Base-by-base conservation (phyloP, 1,140 invertebrate species). In the Aricia agestis region DNA sequence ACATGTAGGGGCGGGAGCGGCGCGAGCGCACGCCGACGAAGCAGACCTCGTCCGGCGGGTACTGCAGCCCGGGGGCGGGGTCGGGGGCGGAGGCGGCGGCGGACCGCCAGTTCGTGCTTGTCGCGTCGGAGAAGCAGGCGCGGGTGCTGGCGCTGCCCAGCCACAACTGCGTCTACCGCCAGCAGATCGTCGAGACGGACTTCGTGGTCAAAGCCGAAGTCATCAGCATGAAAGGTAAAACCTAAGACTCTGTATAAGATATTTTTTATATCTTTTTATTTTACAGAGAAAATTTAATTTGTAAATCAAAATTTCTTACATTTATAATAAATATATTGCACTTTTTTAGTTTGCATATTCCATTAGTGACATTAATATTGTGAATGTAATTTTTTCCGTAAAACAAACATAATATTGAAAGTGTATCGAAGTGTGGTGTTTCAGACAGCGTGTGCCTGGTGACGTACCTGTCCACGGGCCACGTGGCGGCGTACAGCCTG, bases 161-260 rank as follows among this genome's bases (percentile, higher is more conserved):
- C 71, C 98, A 99, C 90, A 98, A 96, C 92, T 98, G 95, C 90
- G 94, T 96, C 75, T 97, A 97, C 90, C 94, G 96, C 76, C 95
- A 97, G 89, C 96, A 97, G 87, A 93, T 97, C 76, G 95, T 96
- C 72, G 97, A 97, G 78, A 95, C 95, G 66, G 96, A 98, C 89
- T 98, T 98, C 92, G 97, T 98, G 71, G 96, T 99, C 76, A 97
- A 97, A 92, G 97, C 98, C 74, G 98, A 99, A 92, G 96, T 98
- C 82, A 96, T 98, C 77, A 95, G 96, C 78, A 93, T 99, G 76
- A 98, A 97, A 96, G 98, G 97, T 98, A 76, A 25, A 25, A 25
- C 25, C 25, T 25, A 25, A 25, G 25, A 1, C 25, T 3, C 25
- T 0, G 25, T 25, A 25, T 25, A 25, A 25, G 25, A 25, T 25